These are phyloP conservation scores for Cantharis lateralis DNA, from an alignment of 2,888 invertebrate species.

Conservation along the genomic window DNA sequence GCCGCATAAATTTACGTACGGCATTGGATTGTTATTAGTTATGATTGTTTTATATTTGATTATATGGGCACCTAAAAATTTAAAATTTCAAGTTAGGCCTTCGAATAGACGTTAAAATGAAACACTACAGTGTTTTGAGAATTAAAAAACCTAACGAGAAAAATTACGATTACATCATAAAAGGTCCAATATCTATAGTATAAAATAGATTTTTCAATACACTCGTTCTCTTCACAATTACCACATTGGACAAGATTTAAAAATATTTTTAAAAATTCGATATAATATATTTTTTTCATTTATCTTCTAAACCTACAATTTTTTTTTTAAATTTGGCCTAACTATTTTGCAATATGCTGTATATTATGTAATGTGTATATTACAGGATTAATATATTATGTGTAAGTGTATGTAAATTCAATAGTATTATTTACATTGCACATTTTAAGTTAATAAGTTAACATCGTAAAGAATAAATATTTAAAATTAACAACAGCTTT, in stretches of 20 bases:
- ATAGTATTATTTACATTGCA: constrained; percentile 18
- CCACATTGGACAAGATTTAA: constrained; percentile 29
- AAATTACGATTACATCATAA: background rate
- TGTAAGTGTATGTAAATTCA: constrained; percentile 14
- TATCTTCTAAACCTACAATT: constrained; percentile 17
- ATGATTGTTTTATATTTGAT: constrained; percentile 17
- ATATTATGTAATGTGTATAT: constrained; percentile 18
- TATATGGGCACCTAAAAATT: constrained; percentile 1
- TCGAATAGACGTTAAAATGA: background rate
- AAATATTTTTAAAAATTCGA: constrained; percentile 28
- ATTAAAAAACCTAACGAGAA: background rate
- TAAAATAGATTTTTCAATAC: constrained; percentile 35
- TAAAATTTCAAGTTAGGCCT: constrained; percentile 3
- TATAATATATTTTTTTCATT: constrained; percentile 25
- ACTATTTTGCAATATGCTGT: constrained; percentile 27
- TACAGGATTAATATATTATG: constrained; percentile 21
- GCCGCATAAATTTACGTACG: background rate
- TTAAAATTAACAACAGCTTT: constrained; percentile 48
- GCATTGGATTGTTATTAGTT: constrained; percentile 7
- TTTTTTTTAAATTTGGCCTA: constrained; percentile 27
- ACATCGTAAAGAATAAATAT: constrained; percentile 49
- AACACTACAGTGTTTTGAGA: background rate
- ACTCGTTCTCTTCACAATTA: constrained; percentile 23
- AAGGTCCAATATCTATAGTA: constrained; percentile 41
- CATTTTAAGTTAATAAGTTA: constrained; percentile 17